Conservation (phyloP, 1,140 invertebrate genomes). For the Oryctes rhinoceros region DNA sequence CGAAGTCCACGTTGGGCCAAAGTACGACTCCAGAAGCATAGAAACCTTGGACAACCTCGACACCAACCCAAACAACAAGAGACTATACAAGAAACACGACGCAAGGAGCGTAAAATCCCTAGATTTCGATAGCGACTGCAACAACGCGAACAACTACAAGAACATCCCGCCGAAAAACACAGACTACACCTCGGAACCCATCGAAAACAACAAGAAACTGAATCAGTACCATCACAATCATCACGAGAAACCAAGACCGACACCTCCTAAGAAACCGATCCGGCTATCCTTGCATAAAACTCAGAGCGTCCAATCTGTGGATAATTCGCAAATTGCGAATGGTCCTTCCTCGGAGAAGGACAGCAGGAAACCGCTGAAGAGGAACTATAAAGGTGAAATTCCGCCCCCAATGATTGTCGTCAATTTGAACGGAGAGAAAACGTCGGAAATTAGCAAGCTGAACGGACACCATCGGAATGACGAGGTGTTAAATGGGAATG, state of each 20-base stretch:
- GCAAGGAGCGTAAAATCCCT: constrained; percentile 71
- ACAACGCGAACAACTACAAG: constrained; percentile 52
- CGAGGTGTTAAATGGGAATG: neutral
- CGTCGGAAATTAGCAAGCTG: neutral
- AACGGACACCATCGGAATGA: neutral
- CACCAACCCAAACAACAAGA: constrained; percentile 48
- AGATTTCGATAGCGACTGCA: constrained; percentile 73
- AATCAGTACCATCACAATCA: constrained; percentile 51
- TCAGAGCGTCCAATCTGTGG: constrained; percentile 80
- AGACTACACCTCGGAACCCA: constrained; percentile 68
- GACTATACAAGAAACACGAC: constrained; percentile 60
- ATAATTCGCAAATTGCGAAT: constrained; percentile 59
- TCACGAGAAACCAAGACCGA: constrained; percentile 66
- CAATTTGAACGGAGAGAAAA: neutral
- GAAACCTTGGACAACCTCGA: constrained; percentile 45
- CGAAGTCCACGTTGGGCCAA: constrained; percentile 57
- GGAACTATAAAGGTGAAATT: constrained; percentile 66
- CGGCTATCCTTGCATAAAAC: constrained; percentile 82
- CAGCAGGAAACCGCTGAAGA: constrained; percentile 63
- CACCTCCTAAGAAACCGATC: constrained; percentile 84
- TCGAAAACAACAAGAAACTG: constrained; percentile 62
- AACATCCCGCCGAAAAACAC: constrained; percentile 56
- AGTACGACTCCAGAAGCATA: constrained; percentile 47
- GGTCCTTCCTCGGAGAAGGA: constrained; percentile 51
- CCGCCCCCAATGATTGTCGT: neutral